phyloP scores from a whole-genome alignment of 2,797 vertebrate genomes.

The Pantherophis vulpinus region DNA sequence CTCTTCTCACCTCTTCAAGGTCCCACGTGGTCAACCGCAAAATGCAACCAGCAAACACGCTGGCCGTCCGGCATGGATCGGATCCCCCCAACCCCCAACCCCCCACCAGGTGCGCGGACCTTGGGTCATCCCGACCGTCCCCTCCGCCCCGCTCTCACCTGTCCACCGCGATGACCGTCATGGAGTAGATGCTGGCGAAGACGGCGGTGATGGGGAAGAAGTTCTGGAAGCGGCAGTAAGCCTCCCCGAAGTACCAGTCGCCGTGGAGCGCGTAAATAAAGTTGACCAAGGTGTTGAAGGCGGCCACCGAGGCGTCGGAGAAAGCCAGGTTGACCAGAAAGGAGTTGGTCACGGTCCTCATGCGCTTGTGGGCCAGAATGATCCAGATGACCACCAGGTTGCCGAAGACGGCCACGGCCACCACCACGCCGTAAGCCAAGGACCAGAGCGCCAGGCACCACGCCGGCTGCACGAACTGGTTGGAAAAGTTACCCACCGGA shows the following conservation, averaged over 20 bases:
- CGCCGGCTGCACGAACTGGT: constrained; percentile 88
- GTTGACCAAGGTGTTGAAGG: constrained; percentile 92
- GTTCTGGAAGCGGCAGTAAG: constrained; percentile 95
- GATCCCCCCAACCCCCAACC: no score
- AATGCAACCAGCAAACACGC: not conserved
- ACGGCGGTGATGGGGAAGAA: constrained; percentile 93
- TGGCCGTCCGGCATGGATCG: not conserved
- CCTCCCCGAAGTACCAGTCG: constrained; percentile 93
- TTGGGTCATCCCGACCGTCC: not conserved
- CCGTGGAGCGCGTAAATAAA: constrained; percentile 89
- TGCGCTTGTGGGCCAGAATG: constrained; percentile 89
- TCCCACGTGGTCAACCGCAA: not conserved
- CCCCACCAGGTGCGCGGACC: no score
- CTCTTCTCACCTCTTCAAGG: not conserved
- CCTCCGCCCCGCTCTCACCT: constrained; percentile 74
- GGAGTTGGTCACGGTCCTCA: constrained; percentile 94
- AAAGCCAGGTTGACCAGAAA: constrained; percentile 92
- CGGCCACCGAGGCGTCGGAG: constrained; percentile 88
- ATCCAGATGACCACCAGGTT: constrained; percentile 94
- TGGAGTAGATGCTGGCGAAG: constrained; percentile 97
- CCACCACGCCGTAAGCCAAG: constrained; percentile 82
- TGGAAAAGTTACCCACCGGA: constrained; percentile 72
- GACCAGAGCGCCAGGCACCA: constrained; percentile 94
- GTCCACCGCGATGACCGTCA: constrained; percentile 91
- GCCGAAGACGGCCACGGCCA: constrained; percentile 86